Conservation (phyloP, 2,888 invertebrate genomes). For the Apoda limacodes region DNA sequence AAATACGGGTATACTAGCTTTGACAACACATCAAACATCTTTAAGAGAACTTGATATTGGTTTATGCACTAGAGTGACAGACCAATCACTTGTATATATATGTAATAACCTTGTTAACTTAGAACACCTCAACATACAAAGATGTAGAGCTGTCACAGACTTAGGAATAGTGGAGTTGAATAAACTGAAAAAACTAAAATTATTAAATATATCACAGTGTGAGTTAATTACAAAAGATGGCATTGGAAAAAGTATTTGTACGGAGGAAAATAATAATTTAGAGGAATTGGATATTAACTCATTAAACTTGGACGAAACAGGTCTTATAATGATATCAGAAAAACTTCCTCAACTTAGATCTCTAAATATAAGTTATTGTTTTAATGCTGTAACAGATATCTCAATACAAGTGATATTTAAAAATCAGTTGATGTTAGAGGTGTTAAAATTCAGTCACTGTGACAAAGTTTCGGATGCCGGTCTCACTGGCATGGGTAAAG, state of each 20-base stretch:
- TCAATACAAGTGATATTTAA: constrained; percentile 76
- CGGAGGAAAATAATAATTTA: constrained; percentile 52
- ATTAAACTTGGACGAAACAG: constrained; percentile 72
- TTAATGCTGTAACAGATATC: constrained; percentile 77
- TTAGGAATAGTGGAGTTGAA: constrained; percentile 65
- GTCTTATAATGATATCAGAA: constrained; percentile 71
- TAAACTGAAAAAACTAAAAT: constrained; percentile 64
- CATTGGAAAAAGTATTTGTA: constrained; percentile 71
- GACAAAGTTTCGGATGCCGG: constrained; percentile 77
- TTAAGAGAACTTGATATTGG: constrained; percentile 73
- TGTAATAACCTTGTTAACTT: constrained; percentile 69
- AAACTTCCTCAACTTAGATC: constrained; percentile 67
- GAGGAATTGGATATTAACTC: constrained; percentile 69
- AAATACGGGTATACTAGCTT: constrained; percentile 63
- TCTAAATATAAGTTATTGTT: constrained; percentile 76
- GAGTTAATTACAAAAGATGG: constrained; percentile 73
- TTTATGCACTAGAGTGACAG: constrained; percentile 74
- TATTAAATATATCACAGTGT: constrained; percentile 76
- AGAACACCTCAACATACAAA: constrained; percentile 70
- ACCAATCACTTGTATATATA: constrained; percentile 71
- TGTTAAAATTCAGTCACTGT: constrained; percentile 75
- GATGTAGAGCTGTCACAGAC: constrained; percentile 75
- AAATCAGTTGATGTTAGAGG: constrained; percentile 69
- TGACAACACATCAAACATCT: constrained; percentile 66
- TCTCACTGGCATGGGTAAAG: constrained; percentile 74